A percentile compares a stretch with the other conserved stretches of the same genome.
Evolutionary conservation across 2,113 vertebrate species (phyloP).

Genomic region (Coreoperca whiteheadi): DNA sequence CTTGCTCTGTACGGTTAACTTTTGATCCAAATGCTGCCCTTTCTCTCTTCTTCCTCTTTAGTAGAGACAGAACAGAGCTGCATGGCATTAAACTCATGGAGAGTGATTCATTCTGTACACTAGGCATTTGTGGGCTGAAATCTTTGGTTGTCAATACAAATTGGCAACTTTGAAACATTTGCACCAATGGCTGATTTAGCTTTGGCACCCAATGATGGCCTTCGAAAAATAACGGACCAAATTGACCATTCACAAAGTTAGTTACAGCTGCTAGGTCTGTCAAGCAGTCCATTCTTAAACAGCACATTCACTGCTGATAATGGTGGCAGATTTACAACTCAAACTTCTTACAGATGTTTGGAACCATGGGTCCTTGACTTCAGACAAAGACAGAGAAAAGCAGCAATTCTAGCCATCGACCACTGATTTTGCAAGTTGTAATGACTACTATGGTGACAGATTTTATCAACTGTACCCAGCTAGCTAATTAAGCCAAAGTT

Average conservation of each 20-base stretch:
- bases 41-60: neutral
- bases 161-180: neutral
- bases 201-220: neutral
- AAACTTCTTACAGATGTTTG: neutral
- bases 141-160: neutral
- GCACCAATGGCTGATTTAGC: neutral
- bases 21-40: neutral
- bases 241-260: neutral
- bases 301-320: neutral
- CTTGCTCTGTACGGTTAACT: neutral
- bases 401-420: too few species aligned
- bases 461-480: too few species aligned
- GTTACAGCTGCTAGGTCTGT: neutral
- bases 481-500: too few species aligned
- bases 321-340: neutral
- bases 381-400: too few species aligned
- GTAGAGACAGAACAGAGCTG: neutral
- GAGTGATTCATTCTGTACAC: neutral
- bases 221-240: neutral
- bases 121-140: neutral
- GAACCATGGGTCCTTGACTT: too few species aligned
- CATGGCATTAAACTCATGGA: too few species aligned
- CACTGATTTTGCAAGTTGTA: too few species aligned
- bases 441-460: too few species aligned
- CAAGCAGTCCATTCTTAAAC: neutral